These are phyloP conservation scores for Catharus minimus DNA, from an alignment of 2,113 vertebrate species.

Conservation along the genomic window DNA sequence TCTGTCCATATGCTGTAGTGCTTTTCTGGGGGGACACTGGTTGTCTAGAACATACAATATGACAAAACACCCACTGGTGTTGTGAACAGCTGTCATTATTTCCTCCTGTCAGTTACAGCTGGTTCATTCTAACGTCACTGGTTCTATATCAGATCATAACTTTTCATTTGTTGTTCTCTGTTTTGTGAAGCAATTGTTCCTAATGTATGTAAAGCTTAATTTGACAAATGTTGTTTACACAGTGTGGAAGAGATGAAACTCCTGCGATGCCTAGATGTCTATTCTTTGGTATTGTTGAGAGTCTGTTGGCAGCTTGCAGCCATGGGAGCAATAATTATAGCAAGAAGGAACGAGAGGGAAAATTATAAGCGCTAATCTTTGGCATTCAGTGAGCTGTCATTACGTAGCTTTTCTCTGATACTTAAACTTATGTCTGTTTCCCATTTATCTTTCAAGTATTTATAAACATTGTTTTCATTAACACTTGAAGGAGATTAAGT, in stretches of 20 bases:
- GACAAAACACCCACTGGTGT: neutral
- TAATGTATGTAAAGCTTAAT: neutral
- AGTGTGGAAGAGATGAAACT: neutral
- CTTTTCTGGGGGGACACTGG: neutral
- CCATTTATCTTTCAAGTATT: neutral
- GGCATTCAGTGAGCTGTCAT: neutral
- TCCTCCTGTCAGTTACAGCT: neutral
- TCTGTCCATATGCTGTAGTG: neutral
- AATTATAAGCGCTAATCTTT: neutral
- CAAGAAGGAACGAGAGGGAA: neutral
- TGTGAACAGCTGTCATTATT: neutral
- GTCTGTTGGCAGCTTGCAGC: slow-evolving; percentile 10
- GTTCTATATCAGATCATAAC: neutral
- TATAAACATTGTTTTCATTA: neutral
- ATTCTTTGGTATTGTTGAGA: neutral
- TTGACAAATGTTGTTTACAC: neutral
- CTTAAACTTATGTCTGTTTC: neutral
- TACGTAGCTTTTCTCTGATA: slow-evolving; percentile 5
- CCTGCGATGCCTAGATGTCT: neutral
- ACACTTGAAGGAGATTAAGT: neutral
- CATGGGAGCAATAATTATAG: neutral
- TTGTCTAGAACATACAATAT: neutral
- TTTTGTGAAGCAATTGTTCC: neutral
- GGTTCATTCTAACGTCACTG: neutral
- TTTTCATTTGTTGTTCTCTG: neutral